phyloP scores from a whole-genome alignment of 2,113 vertebrate species.

The Quiscalus mexicanus region DNA sequence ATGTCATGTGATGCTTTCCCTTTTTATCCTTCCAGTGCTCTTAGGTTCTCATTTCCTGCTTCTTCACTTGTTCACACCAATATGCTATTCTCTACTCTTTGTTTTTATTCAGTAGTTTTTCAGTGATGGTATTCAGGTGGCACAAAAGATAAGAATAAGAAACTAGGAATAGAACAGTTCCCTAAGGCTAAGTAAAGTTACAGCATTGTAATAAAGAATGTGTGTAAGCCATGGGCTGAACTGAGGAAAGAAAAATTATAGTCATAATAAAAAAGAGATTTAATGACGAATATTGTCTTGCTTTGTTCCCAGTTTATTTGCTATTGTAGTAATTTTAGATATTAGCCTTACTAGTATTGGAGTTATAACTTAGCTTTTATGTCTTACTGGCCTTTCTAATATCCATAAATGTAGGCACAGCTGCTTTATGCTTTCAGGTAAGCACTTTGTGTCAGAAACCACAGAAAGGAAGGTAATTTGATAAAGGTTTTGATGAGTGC shows the following conservation, averaged over 20 bases:
- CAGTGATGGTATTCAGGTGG: neutral
- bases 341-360: neutral
- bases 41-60: neutral
- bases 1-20: accelerated
- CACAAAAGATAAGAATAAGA: neutral
- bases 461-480: neutral
- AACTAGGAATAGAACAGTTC: neutral
- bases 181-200: neutral
- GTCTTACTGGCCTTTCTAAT: neutral
- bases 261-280: neutral
- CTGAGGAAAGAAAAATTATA: neutral
- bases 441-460: neutral
- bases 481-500: neutral
- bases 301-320: neutral
- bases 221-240: neutral
- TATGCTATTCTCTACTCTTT: neutral
- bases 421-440: neutral
- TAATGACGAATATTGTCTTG: neutral
- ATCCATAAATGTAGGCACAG: neutral
- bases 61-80: neutral
- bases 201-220: neutral
- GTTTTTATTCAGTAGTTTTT: neutral
- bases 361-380: neutral
- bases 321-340: neutral
- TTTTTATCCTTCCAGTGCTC: neutral